These are phyloP conservation scores for Psix sp. DNA, from an alignment of 1,140 invertebrate genomes.

Conservation along the genomic window DNA sequence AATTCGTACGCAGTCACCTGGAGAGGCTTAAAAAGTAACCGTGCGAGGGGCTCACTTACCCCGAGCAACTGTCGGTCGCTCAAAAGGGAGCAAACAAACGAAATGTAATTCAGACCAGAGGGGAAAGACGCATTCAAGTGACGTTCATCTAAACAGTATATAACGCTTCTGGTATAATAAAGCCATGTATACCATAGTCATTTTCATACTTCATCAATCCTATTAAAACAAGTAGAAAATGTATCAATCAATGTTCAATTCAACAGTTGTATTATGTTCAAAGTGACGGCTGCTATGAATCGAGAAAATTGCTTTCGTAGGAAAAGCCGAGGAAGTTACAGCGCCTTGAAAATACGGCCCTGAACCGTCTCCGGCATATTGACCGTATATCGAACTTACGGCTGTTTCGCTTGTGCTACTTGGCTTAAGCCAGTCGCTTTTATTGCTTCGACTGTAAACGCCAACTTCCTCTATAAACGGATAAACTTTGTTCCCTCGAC, in stretches of 20 bases:
- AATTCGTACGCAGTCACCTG: constrained; percentile 47
- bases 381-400: no score
- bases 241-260: no score
- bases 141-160: constrained; percentile 49
- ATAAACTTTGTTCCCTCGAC: background rate
- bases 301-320: no score
- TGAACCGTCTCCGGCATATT: no score
- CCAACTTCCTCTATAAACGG: background rate
- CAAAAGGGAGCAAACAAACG: constrained; percentile 24
- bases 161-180: constrained; percentile 18
- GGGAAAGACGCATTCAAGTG: constrained; percentile 46
- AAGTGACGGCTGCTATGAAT: no score
- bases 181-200: constrained; percentile 25
- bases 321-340: no score
- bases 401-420: background rate
- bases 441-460: background rate
- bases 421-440: no score
- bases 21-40: constrained; percentile 39
- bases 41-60: constrained; percentile 20
- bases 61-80: constrained; percentile 50
- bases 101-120: constrained; percentile 48
- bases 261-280: no score
- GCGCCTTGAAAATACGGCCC: no score
- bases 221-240: no score
- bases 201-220: constrained; percentile 32